Evolutionary conservation across 92 coral and sea anemone genomes (phyloP).

Genomic region (Hydrozoanthus gracilis): DNA sequence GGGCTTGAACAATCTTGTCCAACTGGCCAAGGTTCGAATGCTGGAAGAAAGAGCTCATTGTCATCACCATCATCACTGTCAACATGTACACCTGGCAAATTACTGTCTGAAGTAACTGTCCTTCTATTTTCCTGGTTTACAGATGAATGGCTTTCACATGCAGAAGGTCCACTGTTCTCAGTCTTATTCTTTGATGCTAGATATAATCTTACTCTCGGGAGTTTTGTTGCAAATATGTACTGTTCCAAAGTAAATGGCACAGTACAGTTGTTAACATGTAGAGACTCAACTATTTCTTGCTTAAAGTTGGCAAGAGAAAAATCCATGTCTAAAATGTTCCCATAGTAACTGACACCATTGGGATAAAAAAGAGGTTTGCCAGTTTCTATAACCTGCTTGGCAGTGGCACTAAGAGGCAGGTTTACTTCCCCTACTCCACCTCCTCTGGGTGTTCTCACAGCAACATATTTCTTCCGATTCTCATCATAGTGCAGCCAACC

Average conservation of each 20-base stretch:
- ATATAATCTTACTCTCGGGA: slow-evolving; percentile 56
- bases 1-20: slow-evolving; percentile 23
- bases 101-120: slow-evolving; percentile 13
- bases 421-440: slow-evolving; percentile 52
- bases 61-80: background rate
- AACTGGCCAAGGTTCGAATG: background rate
- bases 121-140: slow-evolving; percentile 29
- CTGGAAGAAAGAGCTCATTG: slow-evolving; percentile 4
- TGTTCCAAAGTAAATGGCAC: slow-evolving; percentile 52
- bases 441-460: slow-evolving; percentile 50
- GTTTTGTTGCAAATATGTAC: slow-evolving; percentile 53
- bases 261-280: slow-evolving; percentile 20
- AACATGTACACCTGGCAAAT: background rate
- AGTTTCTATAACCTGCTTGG: slow-evolving; percentile 48
- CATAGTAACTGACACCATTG: slow-evolving; percentile 48
- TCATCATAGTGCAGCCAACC: slow-evolving; percentile 60
- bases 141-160: slow-evolving; percentile 34
- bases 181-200: slow-evolving; percentile 34
- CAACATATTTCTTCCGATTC: slow-evolving; percentile 38
- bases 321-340: slow-evolving; percentile 39
- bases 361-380: slow-evolving; percentile 55
- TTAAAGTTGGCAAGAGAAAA: slow-evolving; percentile 54
- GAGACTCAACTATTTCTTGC: slow-evolving; percentile 45
- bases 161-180: slow-evolving; percentile 26
- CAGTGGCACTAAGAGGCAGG: slow-evolving; percentile 43